Conservation (phyloP, 2,797 vertebrate species). For the Epinephelus malabaricus region DNA sequence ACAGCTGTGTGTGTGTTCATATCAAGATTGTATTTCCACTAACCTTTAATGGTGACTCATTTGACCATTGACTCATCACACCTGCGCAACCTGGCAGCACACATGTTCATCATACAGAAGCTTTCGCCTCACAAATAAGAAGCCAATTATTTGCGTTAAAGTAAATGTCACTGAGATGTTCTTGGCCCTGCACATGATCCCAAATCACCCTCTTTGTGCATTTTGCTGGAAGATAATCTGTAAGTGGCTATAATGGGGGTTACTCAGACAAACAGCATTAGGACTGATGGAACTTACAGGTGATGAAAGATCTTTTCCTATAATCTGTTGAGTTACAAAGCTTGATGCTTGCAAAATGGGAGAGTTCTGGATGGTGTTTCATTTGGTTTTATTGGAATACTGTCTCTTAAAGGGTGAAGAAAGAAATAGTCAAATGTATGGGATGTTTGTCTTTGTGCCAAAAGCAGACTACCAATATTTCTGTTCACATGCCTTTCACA, state of each 20-base stretch:
- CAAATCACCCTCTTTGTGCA: conserved; percentile 16
- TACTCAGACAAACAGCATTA: conserved; percentile 14
- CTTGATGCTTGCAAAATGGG: accelerated
- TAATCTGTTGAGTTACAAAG: background rate
- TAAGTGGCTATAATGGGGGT: conserved; percentile 33
- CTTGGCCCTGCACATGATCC: conserved; percentile 1
- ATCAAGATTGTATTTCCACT: conserved; percentile 6
- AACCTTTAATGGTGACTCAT: conserved; percentile 17
- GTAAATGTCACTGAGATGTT: conserved; percentile 18
- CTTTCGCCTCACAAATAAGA: background rate
- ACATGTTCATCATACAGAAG: background rate
- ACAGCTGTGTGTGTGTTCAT: background rate
- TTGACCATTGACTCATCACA: conserved; percentile 3
- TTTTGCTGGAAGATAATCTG: conserved; percentile 11
- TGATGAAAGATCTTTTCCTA: conserved; percentile 13
- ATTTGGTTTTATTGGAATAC: background rate
- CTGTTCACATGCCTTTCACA: background rate
- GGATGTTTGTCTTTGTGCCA: background rate
- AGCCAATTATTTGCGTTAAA: conserved; percentile 25
- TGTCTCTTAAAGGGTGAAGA: background rate
- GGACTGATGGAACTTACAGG: conserved; percentile 23
- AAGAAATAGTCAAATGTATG: background rate
- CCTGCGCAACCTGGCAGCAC: background rate
- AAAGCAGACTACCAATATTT: background rate
- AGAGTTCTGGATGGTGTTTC: background rate